Evolutionary conservation across 2,113 vertebrate species (phyloP).

Genomic region (Myiagra hebetior): DNA sequence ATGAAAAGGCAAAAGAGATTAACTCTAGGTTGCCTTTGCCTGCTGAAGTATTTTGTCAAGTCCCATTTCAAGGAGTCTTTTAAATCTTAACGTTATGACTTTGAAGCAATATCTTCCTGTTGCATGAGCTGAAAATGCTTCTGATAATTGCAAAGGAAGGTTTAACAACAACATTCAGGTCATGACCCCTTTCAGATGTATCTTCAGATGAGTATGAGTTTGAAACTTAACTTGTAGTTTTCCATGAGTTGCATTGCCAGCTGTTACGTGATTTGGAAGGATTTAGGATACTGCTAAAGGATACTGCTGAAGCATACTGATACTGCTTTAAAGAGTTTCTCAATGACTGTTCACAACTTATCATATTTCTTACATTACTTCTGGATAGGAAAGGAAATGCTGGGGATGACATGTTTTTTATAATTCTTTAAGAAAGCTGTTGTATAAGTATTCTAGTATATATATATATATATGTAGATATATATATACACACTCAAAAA

Average conservation of each 20-base stretch:
- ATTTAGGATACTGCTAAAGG: not conserved
- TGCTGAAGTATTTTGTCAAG: constrained; percentile 29
- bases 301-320: not conserved
- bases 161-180: not conserved
- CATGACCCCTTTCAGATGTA: not conserved
- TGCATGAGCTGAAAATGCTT: constrained; percentile 18
- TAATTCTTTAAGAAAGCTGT: not conserved
- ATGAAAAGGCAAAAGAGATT: constrained; percentile 1
- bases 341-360: not conserved
- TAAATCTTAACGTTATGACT: not conserved
- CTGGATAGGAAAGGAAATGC: not conserved
- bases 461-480: not conserved
- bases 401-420: not conserved
- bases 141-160: not conserved
- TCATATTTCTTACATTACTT: not conserved
- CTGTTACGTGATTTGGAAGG: not conserved
- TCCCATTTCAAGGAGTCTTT: not conserved
- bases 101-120: constrained; percentile 19
- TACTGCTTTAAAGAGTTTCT: not conserved
- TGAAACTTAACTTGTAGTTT: not conserved
- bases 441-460: not conserved
- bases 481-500: not conserved
- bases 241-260: not conserved
- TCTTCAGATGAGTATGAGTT: not conserved
- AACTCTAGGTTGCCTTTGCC: not conserved